Evolutionary conservation across 2,113 vertebrate species (phyloP).

Genomic region (Turdus rufiventris): DNA sequence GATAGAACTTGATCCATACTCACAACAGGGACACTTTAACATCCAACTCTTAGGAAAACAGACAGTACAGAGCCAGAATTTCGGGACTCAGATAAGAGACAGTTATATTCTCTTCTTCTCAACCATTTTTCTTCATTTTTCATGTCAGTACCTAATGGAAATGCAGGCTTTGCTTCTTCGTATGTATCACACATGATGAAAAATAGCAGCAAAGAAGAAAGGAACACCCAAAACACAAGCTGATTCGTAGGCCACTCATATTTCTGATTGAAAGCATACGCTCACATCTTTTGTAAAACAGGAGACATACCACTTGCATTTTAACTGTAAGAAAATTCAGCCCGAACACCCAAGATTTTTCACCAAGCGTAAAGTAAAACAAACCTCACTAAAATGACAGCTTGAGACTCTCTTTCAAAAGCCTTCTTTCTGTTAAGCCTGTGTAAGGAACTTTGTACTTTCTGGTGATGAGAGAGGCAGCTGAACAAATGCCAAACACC

Average conservation of each 20-base stretch:
- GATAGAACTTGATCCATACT: rapidly evolving
- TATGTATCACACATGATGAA: background rate
- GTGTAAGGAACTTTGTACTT: background rate
- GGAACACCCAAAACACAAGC: background rate
- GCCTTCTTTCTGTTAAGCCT: background rate
- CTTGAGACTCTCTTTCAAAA: background rate
- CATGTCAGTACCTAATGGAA: background rate
- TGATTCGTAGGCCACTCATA: background rate
- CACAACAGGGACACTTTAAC: background rate
- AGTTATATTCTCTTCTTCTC: background rate
- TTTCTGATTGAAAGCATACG: background rate
- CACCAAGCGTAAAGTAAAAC: background rate
- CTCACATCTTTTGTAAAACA: background rate
- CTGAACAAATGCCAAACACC: constrained; percentile 25
- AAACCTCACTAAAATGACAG: background rate
- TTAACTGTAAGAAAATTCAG: background rate
- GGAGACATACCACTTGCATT: background rate
- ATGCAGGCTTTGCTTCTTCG: background rate
- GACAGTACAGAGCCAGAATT: background rate
- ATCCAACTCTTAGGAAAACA: background rate
- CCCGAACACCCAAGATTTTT: background rate
- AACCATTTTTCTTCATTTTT: background rate
- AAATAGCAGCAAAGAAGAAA: background rate
- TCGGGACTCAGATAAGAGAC: background rate
- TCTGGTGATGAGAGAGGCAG: constrained; percentile 19